Conservation (phyloP, 2,888 invertebrate species). For the Ichneumoninae sp. region DNA sequence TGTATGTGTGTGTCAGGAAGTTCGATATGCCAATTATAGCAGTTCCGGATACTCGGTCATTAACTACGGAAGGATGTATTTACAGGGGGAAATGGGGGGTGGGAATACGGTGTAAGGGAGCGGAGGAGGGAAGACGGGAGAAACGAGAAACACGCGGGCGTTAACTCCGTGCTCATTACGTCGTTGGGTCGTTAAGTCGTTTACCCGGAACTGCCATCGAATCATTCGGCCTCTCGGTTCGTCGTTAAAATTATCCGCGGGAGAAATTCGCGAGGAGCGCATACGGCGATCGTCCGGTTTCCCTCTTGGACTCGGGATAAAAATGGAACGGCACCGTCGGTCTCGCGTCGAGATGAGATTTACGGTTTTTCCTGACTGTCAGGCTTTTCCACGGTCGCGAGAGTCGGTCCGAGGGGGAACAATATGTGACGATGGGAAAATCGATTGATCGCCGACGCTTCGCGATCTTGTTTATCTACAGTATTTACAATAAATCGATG, state of each 20-base stretch:
- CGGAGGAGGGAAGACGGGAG: conserved; percentile 27
- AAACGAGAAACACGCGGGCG: conserved; percentile 13
- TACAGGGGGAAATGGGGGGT: conserved; percentile 43
- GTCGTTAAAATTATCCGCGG: conserved; percentile 43
- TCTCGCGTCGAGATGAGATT: neutral
- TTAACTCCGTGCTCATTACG: conserved; percentile 62
- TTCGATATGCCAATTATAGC: conserved; percentile 66
- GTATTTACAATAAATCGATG: conserved; percentile 72
- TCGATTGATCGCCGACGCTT: conserved; percentile 63
- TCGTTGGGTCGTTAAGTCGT: conserved; percentile 65
- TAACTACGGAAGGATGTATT: conserved; percentile 66
- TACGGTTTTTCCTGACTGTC: neutral
- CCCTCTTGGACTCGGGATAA: conserved; percentile 6
- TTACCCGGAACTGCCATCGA: conserved; percentile 59
- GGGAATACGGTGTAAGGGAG: neutral
- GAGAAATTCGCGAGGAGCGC: conserved; percentile 29
- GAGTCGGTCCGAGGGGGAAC: neutral
- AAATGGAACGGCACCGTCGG: neutral
- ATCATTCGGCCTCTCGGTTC: conserved; percentile 24
- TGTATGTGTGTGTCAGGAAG: conserved; percentile 41
- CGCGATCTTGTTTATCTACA: conserved; percentile 75
- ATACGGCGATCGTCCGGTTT: conserved; percentile 7
- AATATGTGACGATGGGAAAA: neutral
- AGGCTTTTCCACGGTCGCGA: neutral
- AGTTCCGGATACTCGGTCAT: conserved; percentile 65